Percentiles rank a stretch among this genome's conserved stretches.
Evolutionary conservation across 2,113 vertebrate genomes (phyloP).

Genomic region (Ascaphus truei): DNA sequence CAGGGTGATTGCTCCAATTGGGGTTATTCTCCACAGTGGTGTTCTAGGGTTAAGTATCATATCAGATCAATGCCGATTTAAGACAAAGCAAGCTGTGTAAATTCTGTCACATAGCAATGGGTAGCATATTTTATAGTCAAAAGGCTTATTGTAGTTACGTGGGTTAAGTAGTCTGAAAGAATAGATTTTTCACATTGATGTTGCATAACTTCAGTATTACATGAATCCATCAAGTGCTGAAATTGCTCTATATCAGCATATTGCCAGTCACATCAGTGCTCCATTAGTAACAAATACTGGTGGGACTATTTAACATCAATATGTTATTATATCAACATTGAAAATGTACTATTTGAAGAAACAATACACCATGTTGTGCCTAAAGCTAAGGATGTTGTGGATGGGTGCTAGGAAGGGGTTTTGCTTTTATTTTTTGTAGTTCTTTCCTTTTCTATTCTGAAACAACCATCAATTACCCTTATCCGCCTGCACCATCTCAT

Average conservation of each 20-base stretch:
- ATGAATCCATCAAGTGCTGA: too few relatives aligned
- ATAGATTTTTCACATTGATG: too few relatives aligned
- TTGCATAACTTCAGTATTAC: too few relatives aligned
- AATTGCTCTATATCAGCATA: too few relatives aligned
- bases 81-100: slow-evolving; percentile 37
- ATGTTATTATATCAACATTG: too few relatives aligned
- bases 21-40: slow-evolving; percentile 8
- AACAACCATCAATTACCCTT: slow-evolving; percentile 96
- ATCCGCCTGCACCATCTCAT: slow-evolving; percentile 85
- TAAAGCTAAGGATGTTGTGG: slow-evolving; percentile 52
- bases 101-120: neutral
- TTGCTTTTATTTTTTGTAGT: slow-evolving; percentile 54
- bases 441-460: slow-evolving; percentile 67
- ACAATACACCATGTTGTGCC: too few relatives aligned
- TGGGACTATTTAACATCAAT: too few relatives aligned
- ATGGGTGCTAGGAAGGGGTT: slow-evolving; percentile 61
- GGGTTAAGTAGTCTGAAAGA: too few relatives aligned
- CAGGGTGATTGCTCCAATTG: neutral
- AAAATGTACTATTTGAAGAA: too few relatives aligned
- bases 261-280: too few relatives aligned
- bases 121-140: neutral
- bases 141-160: too few relatives aligned
- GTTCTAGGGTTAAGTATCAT: slow-evolving; percentile 30
- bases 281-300: too few relatives aligned
- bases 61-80: neutral